These are phyloP conservation scores for Drosophila formosana DNA, from an alignment of 2,888 invertebrate genomes.

Conservation along the genomic window DNA sequence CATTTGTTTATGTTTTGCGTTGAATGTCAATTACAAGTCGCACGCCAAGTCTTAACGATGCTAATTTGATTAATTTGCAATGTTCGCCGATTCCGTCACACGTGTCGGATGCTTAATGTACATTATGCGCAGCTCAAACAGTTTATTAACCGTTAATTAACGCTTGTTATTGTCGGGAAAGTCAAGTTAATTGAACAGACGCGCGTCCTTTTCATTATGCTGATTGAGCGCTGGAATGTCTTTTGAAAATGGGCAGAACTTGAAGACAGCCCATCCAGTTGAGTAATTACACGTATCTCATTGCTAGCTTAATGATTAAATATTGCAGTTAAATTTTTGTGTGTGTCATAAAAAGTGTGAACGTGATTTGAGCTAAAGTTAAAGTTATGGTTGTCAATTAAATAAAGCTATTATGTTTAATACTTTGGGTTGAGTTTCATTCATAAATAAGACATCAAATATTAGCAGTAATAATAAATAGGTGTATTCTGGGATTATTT, in stretches of 20 bases:
- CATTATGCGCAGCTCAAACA: slow-evolving; percentile 43
- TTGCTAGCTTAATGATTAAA: neutral
- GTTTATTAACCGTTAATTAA: slow-evolving; percentile 78
- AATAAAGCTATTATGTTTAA: too few species aligned
- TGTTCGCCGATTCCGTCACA: slow-evolving; percentile 38
- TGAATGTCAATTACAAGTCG: slow-evolving; percentile 52
- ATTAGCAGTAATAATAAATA: too few species aligned
- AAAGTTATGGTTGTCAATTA: too few species aligned
- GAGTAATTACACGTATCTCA: neutral
- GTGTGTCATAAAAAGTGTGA: neutral
- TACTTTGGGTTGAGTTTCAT: too few species aligned
- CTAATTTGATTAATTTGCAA: slow-evolving; percentile 76
- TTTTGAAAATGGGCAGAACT: slow-evolving; percentile 4
- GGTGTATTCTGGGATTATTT: too few species aligned
- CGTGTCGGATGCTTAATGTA: slow-evolving; percentile 64
- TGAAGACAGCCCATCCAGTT: neutral
- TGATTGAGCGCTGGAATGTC: slow-evolving; percentile 51
- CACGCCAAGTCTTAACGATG: slow-evolving; percentile 59
- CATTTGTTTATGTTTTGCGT: slow-evolving; percentile 58
- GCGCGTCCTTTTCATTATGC: slow-evolving; percentile 69
- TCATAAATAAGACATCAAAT: too few species aligned
- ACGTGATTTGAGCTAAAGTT: neutral
- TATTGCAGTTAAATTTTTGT: neutral
- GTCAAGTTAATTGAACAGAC: slow-evolving; percentile 65
- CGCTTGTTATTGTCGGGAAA: slow-evolving; percentile 66